Base-by-base conservation (phyloP, 2,797 vertebrate species). In the Anabas testudineus region DNA sequence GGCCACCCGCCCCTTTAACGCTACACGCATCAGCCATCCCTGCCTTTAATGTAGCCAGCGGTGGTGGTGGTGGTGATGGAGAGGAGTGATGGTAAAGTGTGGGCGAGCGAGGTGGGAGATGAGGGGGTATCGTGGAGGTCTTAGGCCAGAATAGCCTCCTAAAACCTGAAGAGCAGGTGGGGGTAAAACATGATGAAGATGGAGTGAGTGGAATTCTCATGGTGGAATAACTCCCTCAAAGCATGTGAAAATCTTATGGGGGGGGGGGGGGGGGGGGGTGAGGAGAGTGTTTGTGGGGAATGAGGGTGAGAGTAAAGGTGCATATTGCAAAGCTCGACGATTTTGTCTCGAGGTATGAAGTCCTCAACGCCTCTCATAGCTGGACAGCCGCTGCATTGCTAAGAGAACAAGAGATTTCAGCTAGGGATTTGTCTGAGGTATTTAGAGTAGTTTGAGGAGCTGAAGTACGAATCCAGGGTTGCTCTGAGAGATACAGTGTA, bases 1-100 rank as follows among this genome's bases (percentile, higher is more conserved):
- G 89, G 85, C 90, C 80, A 85, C 87, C 89, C 81, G 88, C 88
- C 91, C 92, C 93, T 92, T 93, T 92, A 93, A 92, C 89, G 84
- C 87, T 88, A 92, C 90, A 93, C 78, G 86, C 91, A 91, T 89
- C 91, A 91, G 84, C 91, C 82, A 76, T 76, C 81, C 80, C 80
- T 82, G 82, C 84, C 88, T 92, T 90, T 93, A 93, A 94, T 92
- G 92, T 79, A 93, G 86, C 91, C 78, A 75, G 76, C 63, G 71
- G 74, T 84, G 80, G 70, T 16, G 71, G 74, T 84, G 80, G 70
- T 16, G 53, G 36, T 16, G 75, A 5, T 47, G 57, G 24, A 54
- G 10, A 41, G 49, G 12, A 51, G 78, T 10, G 62, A 12, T 13
- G 57, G 67, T 70, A 64, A 74, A 64, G 73, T 76, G 74, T 43